Base-by-base conservation (phyloP, 1,140 invertebrate genomes). In the Parapsyche elsis region DNA sequence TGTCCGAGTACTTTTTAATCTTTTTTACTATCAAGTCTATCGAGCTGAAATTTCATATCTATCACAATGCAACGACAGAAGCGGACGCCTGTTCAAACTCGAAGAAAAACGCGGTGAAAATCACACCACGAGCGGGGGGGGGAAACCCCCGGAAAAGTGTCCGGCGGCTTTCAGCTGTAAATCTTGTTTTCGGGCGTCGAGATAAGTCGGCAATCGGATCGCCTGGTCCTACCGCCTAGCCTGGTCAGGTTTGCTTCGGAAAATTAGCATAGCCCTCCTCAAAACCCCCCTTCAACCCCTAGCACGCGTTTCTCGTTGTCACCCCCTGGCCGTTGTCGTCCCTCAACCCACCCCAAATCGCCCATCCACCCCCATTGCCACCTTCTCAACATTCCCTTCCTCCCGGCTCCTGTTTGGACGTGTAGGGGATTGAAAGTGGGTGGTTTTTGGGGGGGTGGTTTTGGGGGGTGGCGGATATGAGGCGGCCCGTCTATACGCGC, bases 241-340 rank as follows among this genome's bases (percentile, higher is more conserved):
- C 23, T 16, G 16, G 75, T 46, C 19, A 59, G 14, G 14, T 21
- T 77, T 57, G 16, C 24, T 44, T 70, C 53, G 59, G 23, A 49
- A 49, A 78, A 78, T 78, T 78, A 78, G 76, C 76, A 78, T 78
- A 70, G 59, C 10, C 59, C 61, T 16, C 26, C 38, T 12, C 19
- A 0, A n/a, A n/a, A n/a, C n/a, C n/a, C n/a, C n/a, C n/a, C n/a
- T n/a, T n/a, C n/a, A n/a, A n/a, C n/a, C n/a, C n/a, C n/a, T n/a
- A n/a, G n/a, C n/a, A 21, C 14, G 23, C 9, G 10, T 75, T 75
- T n/a, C 49, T 12, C 23, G 30, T n/a, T 26, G 19, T 49, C 23
- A 23, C 64, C n/a, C n/a, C n/a, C n/a, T n/a, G n/a, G n/a, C n/a
- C n/a, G n/a, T n/a, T n/a, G n/a, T n/a, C n/a, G n/a, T n/a, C 64